Evolutionary conservation across 2,797 vertebrate genomes (phyloP).

Genomic region (Poeciliopsis presidionis): DNA sequence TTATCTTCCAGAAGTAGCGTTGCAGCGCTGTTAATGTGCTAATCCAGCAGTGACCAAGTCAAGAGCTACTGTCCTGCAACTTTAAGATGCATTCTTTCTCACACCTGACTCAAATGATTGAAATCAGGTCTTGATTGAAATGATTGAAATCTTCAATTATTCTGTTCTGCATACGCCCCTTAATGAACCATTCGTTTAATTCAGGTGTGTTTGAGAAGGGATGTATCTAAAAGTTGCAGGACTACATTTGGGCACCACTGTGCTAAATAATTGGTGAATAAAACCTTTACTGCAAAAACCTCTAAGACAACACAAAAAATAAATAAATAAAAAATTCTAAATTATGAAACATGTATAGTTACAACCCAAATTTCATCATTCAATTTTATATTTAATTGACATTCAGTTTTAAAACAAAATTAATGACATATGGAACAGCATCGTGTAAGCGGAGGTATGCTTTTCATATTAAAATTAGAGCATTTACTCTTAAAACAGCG

Average conservation of each 20-base stretch:
- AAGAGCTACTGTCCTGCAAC: neutral
- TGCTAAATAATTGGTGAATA: neutral
- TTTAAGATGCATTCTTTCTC: neutral
- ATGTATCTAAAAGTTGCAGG: neutral
- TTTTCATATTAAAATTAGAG: neutral
- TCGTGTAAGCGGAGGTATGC: neutral
- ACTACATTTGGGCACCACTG: neutral
- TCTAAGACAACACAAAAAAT: neutral
- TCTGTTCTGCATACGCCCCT: neutral
- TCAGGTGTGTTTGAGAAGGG: neutral
- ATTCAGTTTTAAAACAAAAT: neutral
- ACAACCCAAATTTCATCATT: neutral
- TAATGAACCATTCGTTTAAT: neutral
- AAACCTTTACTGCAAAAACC: neutral
- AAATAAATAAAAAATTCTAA: neutral
- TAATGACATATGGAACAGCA: neutral
- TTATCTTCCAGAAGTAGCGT: neutral
- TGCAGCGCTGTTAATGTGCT: neutral
- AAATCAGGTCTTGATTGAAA: no score
- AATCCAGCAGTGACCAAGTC: neutral
- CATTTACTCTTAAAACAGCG: slow-evolving; percentile 13
- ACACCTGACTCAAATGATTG: neutral
- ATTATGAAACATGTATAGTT: neutral
- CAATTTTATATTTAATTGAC: neutral
- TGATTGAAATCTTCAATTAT: neutral